Evolutionary conservation across 2,113 vertebrate species (phyloP), one percentile per base, ranked within the genome.

Genomic region (Sinocyclocheilus anshuiensis): DNA sequence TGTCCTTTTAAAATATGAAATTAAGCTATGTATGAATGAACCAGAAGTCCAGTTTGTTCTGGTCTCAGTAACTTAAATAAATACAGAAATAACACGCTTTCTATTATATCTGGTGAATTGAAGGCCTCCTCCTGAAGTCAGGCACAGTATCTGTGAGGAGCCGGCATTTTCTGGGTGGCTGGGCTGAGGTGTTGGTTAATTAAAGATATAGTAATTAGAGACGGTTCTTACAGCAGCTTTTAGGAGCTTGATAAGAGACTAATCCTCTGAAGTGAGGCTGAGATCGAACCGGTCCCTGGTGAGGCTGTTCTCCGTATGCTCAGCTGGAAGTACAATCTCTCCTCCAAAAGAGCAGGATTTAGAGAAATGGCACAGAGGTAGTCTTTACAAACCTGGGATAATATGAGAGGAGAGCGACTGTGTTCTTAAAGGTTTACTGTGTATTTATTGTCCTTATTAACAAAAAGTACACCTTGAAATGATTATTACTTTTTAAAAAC

Each of bases 181-280:
- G 92, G 92, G 87, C 87, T 82, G 87, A 89, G 90, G 90, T 88
- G 90, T 92, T 93, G 91, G 92, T 94, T 95, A 95, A 95, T 95
- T 94, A 95, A 95, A 94, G 93, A 93, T 94, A 91, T 92, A 93
- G 91, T 95, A 95, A 95, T 95, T 94, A 94, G 93, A 92, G 91
- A 90, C 77, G 90, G 91, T 94, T 92, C 93, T 94, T 92, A 95
- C 92, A 89, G 89, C 90, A 91, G 93, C 92, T 91, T 94, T 94
- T 88, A 90, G 88, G 86, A 88, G 39, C 87, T 91, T 90, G 95
- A 95, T 95, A 94, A 95, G 94, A 94, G 92, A 92, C 94, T 94
- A 94, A 95, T 95, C 94, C 94, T 92, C 89, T 90, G 93, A 92
- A 94, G 91, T 91, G 91, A 93, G 91, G 90, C 92, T 88, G 90